Evolutionary conservation across 2,113 vertebrate species (phyloP).

Genomic region (Myiopsitta monachus): DNA sequence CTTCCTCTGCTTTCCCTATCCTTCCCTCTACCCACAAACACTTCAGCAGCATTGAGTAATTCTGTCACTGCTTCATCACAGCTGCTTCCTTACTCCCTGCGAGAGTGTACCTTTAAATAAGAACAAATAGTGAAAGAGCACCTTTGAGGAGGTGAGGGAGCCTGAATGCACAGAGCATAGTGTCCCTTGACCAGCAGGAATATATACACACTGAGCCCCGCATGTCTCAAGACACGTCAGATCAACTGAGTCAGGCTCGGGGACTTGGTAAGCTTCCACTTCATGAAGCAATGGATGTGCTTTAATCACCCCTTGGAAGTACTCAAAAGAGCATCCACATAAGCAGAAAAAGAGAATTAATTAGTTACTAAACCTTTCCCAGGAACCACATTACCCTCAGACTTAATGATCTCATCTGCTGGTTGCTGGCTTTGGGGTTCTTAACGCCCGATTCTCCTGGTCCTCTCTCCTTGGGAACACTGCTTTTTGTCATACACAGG

Average conservation of each 20-base stretch:
- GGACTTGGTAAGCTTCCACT: not conserved
- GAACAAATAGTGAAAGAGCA: not conserved
- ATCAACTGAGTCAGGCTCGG: not conserved
- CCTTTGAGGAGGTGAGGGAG: not conserved
- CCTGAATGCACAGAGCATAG: not conserved
- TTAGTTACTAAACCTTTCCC: not conserved
- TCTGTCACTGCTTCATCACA: not conserved
- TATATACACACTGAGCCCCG: fast-evolving
- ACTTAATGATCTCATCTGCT: constrained; percentile 15
- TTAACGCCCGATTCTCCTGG: not conserved
- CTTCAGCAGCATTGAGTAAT: not conserved
- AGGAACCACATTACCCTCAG: not conserved
- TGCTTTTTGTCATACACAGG: not conserved
- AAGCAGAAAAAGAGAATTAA: not conserved
- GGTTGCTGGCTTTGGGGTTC: not conserved
- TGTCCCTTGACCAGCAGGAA: not conserved
- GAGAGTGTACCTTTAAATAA: not conserved
- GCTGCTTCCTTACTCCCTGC: not conserved
- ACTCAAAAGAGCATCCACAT: not conserved
- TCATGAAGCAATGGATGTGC: not conserved
- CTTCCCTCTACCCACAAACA: not conserved
- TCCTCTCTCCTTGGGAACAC: not conserved
- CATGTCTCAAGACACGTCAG: fast-evolving
- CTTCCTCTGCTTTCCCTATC: not conserved
- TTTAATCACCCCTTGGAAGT: not conserved